Evolutionary conservation across 2,888 invertebrate genomes (phyloP), one percentile per base, ranked within the genome.

Genomic region (Marronus borbonicus): DNA sequence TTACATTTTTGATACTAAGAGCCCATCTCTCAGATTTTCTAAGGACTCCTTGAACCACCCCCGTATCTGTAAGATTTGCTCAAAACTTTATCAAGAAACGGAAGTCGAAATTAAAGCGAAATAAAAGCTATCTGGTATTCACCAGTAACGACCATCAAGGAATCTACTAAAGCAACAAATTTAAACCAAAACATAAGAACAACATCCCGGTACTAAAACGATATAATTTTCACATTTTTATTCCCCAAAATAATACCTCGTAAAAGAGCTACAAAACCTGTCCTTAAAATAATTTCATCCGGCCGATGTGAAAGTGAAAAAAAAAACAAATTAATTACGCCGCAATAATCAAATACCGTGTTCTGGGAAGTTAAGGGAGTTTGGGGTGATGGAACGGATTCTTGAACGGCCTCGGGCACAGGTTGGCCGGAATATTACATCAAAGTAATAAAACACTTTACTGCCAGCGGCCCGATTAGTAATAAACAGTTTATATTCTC

Each of bases 401-500:
- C 36, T 36, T 39, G 10, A 17, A 5, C 44, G 20, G 17, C 39
- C 39, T 44, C 44, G 8, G n/a, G 44, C 66, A n/a, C 31, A 24
- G 31, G n/a, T 28, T 36, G 36, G 31, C 36, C 64, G 8, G 52
- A n/a, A 70, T 39, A 70, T 70, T 70, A 55, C 55, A 17, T 36
- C 70, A 17, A 14, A 70, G 70, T 17, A 36, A 70, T 70, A 70
- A 70, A 70, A 58, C 70, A 58, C 55, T 70, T 70, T 70, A 70
- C 70, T 58, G 58, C 58, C 28, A 5, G 17, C 14, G 55, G 58
- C 50, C 36, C 69, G 70, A 70, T 70, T 70, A 70, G 58, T 58
- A 70, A 70, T 70, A 70, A 70, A 70, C 70, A 70, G 70, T 70
- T 70, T 70, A 70, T 70, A 36, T 58, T 70, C 44, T 44, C 58